Base-by-base conservation (phyloP, 2,888 invertebrate species). In the Dendrolimus houi region DNA sequence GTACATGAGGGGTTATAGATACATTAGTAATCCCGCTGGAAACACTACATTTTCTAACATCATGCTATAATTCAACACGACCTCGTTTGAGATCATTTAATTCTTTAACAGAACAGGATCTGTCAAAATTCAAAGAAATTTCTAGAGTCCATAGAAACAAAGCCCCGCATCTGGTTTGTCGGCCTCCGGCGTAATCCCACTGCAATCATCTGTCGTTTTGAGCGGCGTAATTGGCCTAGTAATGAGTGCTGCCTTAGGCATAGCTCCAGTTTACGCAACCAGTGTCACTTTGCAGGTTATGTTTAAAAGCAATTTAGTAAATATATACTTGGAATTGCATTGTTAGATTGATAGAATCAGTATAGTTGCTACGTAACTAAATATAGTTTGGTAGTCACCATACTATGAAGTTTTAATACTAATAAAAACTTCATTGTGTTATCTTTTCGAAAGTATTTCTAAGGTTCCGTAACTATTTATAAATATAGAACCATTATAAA, bases 121-220 rank as follows among this genome's bases (percentile, higher is more conserved):
- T 47, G 47, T 47, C 47, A 47, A 47, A 47, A 47, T 47, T 47
- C 47, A 47, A 47, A 47, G 47, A 47, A 47, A 47, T 47, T 47
- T 47, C 47, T 9, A 47, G 8, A 47, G 9, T 10, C 0, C 47
- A 9, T 47, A 9, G 47, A 47, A 47, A 47, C 47, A 10, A 47
- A 47, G 47, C 47, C 47, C 2, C 47, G 12, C 47, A 12, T 47
- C 47, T 47, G 47, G 47, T 47, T 47, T 3, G 47, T 70, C 70
- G 73, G 85, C 85, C 83, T 65, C 73, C 64, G 81, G 81, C 81
- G 60, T 63, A 67, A 63, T 68, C 72, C 67, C 72, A 74, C 80
- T 86, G 82, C 85, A 88, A 89, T 89, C 87, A 88, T 74, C 78
- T 72, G 78, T 78, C 85, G 82, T 89, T 88, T 83, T 82, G 84